phyloP scores from a whole-genome alignment of 2,113 vertebrate genomes.

The Phocoena sinus region DNA sequence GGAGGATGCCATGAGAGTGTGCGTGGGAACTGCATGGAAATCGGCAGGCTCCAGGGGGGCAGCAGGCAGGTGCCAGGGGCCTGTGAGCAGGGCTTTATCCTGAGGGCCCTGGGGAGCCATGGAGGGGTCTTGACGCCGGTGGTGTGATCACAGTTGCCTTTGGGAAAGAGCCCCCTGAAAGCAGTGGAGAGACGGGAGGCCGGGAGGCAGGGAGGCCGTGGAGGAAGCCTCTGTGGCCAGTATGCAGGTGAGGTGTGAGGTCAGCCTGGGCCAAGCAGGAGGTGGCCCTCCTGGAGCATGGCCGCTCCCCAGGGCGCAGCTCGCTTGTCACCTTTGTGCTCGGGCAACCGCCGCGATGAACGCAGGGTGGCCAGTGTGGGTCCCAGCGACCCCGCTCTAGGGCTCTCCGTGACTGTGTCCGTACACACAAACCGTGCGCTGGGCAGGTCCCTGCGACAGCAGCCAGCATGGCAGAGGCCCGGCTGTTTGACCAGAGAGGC shows the following conservation, averaged over 20 bases:
- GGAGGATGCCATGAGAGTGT: neutral
- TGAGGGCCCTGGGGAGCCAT: neutral
- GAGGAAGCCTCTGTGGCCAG: neutral
- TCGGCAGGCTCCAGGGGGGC: neutral
- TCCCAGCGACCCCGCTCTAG: rapidly evolving
- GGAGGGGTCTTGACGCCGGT: neutral
- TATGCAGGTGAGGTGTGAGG: neutral
- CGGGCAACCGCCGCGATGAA: rapidly evolving
- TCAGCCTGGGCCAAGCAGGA: neutral
- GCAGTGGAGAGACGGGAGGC: no score
- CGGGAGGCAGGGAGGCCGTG: neutral
- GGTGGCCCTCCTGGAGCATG: rapidly evolving
- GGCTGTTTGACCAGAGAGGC: neutral
- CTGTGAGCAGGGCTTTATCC: neutral
- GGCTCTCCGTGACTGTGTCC: rapidly evolving
- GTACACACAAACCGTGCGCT: rapidly evolving
- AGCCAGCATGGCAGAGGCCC: neutral
- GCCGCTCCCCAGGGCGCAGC: neutral
- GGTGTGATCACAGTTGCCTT: neutral
- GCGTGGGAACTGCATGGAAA: rapidly evolving
- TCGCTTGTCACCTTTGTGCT: neutral
- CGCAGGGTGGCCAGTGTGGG: neutral
- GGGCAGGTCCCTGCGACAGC: rapidly evolving
- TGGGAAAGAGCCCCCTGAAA: neutral
- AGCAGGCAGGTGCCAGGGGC: neutral